These are phyloP conservation scores for Cottus gobio DNA, from an alignment of 2,113 vertebrate species.

Conservation along the genomic window DNA sequence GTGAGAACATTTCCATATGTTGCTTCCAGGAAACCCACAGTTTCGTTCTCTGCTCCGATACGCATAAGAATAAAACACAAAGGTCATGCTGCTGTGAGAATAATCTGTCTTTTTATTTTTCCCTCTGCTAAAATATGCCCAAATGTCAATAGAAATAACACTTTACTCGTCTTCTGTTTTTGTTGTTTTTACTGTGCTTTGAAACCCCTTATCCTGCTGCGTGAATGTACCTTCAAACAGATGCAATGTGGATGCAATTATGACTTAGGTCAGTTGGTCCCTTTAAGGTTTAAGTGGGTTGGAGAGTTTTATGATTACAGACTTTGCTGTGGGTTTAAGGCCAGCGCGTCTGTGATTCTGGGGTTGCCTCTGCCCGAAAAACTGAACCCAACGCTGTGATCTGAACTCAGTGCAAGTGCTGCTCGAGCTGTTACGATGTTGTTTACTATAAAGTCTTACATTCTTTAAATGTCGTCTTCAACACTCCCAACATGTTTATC, in stretches of 20 bases:
- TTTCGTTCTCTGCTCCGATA: not conserved
- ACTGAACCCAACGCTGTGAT: conserved; percentile 60
- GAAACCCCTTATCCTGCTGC: conserved; percentile 54
- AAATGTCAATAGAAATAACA: conserved; percentile 25
- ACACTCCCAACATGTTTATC: conserved; percentile 57
- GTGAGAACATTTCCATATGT: conserved; percentile 2
- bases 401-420: conserved; percentile 65
- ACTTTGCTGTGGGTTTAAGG: conserved; percentile 75
- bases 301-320: conserved; percentile 76
- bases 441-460: conserved; percentile 65
- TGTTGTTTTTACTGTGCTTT: conserved; percentile 44
- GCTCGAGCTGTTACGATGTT: conserved; percentile 64
- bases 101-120: not conserved
- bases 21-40: not conserved
- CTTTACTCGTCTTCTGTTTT: conserved; percentile 36
- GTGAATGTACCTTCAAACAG: conserved; percentile 69
- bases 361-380: conserved; percentile 71
- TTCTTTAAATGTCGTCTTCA: conserved; percentile 59
- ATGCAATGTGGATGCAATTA: conserved; percentile 80
- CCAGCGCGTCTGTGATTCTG: conserved; percentile 76
- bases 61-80: not conserved
- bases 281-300: conserved; percentile 78
- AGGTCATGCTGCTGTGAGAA: not conserved
- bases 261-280: conserved; percentile 74
- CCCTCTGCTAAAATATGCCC: not conserved